A percentile compares a stretch with the other conserved stretches of the same genome.
Conservation (phyloP, 1,140 invertebrate genomes). For the Drosophila lini region DNA sequence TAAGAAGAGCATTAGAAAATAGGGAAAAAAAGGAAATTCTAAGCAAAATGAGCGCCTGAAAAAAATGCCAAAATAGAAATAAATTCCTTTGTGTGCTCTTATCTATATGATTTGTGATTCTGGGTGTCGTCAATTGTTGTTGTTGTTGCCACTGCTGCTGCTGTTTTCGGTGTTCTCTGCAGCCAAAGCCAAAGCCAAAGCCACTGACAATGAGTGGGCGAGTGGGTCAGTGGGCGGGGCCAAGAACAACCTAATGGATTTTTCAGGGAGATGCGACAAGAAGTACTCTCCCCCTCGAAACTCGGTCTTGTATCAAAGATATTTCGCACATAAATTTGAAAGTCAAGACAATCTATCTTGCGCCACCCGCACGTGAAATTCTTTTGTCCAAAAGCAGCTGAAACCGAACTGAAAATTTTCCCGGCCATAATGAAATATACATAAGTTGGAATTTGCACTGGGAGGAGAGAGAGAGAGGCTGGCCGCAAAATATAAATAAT, state of each 20-base stretch:
- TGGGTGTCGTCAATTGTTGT: slow-evolving; percentile 82
- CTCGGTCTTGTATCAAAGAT: slow-evolving; percentile 54
- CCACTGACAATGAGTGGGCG: slow-evolving; percentile 71
- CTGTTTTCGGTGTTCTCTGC: slow-evolving; percentile 45
- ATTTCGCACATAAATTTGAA: slow-evolving; percentile 82
- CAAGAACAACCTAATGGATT: slow-evolving; percentile 64
- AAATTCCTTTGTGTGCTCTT: slow-evolving; percentile 84
- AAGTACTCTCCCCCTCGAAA: slow-evolving; percentile 27
- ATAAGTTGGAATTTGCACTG: slow-evolving; percentile 53
- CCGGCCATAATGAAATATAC: slow-evolving; percentile 70
- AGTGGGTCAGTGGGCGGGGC: slow-evolving; percentile 38
- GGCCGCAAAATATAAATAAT: slow-evolving; percentile 74
- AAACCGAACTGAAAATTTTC: slow-evolving; percentile 47
- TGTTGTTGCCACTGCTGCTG: slow-evolving; percentile 38
- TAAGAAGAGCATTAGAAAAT: slow-evolving; percentile 13
- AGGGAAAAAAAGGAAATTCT: slow-evolving; percentile 12
- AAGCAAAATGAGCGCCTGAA: slow-evolving; percentile 68
- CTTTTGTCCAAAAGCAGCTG: slow-evolving; percentile 64
- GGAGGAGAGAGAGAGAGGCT: slow-evolving; percentile 4
- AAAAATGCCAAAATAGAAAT: slow-evolving; percentile 81
- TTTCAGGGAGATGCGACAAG: slow-evolving; percentile 25
- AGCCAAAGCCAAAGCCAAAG: slow-evolving; percentile 2
- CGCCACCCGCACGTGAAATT: slow-evolving; percentile 74
- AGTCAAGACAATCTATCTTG: slow-evolving; percentile 76
- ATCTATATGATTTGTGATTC: slow-evolving; percentile 84